Percentiles rank a stretch among this genome's conserved stretches.
phyloP scores from a whole-genome alignment of 2,113 vertebrate genomes.

The Rhinoderma darwinii region DNA sequence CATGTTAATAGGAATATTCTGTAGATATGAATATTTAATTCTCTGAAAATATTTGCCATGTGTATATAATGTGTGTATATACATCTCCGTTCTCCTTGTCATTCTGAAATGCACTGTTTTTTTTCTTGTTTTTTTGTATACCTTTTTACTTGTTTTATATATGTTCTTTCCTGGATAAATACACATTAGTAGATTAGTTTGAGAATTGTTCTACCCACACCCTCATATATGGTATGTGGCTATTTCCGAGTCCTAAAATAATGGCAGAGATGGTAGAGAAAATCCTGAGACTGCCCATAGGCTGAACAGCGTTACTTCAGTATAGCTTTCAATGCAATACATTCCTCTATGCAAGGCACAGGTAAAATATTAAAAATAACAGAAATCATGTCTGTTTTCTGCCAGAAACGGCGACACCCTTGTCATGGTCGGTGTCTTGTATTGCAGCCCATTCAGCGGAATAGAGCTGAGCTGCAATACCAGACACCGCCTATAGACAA shows the following conservation, averaged over 20 bases:
- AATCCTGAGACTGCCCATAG: neutral
- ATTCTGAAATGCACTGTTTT: slow-evolving; percentile 48
- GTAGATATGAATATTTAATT: slow-evolving; percentile 50
- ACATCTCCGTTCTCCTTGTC: slow-evolving; percentile 17
- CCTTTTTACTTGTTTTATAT: neutral
- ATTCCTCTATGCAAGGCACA: neutral
- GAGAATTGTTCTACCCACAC: neutral
- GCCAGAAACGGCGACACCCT: neutral
- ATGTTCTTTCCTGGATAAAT: neutral
- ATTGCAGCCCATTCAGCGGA: neutral
- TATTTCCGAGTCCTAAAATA: neutral
- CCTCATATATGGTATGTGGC: neutral
- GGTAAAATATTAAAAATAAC: neutral
- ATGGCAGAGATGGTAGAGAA: neutral
- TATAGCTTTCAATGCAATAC: neutral
- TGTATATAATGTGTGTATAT: slow-evolving; percentile 51
- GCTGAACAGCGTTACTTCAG: neutral
- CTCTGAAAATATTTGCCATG: slow-evolving; percentile 22
- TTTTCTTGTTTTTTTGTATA: neutral
- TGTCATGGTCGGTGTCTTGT: neutral
- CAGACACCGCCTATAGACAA: neutral
- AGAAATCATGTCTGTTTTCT: neutral
- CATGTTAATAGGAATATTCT: slow-evolving; percentile 27
- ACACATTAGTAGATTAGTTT: neutral
- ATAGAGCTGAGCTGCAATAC: neutral